Evolutionary conservation across 2,888 invertebrate genomes (phyloP).

Genomic region (Trisateles emortualis): DNA sequence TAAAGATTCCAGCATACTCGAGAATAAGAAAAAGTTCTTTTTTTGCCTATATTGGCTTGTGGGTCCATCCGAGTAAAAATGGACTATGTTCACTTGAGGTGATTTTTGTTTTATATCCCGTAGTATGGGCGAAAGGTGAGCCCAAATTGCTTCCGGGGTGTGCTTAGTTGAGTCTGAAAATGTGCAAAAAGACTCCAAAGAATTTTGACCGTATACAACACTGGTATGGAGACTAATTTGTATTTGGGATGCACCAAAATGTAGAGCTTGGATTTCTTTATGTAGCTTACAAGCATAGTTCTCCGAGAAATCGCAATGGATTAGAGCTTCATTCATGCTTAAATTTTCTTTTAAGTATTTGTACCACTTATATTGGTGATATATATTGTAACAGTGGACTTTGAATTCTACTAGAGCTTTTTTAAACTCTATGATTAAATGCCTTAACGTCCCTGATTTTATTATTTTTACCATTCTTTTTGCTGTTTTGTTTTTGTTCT

Average conservation of each 20-base stretch:
- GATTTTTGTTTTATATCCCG: neutral
- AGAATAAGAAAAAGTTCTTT: neutral
- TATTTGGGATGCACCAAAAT: neutral
- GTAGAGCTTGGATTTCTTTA: too few species aligned
- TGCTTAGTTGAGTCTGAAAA: slow-evolving; percentile 6
- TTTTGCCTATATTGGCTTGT: neutral
- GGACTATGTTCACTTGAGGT: slow-evolving; percentile 1
- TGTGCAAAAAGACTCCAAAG: neutral
- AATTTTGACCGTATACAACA: slow-evolving; percentile 4
- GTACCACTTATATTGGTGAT: too few species aligned
- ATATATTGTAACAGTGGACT: neutral
- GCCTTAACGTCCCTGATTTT: neutral
- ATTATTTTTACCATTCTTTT: neutral
- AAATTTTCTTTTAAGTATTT: too few species aligned
- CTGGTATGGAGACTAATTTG: slow-evolving; percentile 6
- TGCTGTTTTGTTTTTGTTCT: neutral
- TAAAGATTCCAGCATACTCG: neutral
- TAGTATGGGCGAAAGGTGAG: slow-evolving; percentile 4
- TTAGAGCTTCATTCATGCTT: too few species aligned
- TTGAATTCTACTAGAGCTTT: neutral
- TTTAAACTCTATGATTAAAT: neutral
- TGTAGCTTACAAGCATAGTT: too few species aligned
- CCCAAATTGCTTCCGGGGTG: slow-evolving; percentile 10
- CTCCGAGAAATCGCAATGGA: too few species aligned
- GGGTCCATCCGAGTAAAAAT: neutral